Conservation (phyloP, 2,113 vertebrate genomes). For the Bostrychus sinensis region DNA sequence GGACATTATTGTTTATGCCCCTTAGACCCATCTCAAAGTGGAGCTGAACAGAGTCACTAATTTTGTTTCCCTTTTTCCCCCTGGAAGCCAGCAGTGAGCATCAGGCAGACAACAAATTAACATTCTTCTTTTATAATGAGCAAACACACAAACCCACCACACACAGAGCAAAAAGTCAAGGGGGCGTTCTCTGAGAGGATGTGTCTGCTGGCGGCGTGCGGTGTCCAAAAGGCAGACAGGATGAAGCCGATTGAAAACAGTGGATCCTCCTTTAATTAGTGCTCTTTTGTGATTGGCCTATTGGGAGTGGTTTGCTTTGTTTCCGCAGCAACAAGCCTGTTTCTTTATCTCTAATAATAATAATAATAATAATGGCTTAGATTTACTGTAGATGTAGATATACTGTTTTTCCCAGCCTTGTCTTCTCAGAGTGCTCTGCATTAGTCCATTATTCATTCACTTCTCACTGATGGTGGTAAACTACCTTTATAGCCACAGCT, state of each 20-base stretch:
- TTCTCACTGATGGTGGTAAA: no score
- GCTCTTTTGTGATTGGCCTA: slow-evolving; percentile 64
- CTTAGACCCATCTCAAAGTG: background rate
- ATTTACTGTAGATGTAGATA: no score
- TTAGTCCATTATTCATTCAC: no score
- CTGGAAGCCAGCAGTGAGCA: background rate
- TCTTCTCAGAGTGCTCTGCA: no score
- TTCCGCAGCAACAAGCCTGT: slow-evolving; percentile 62
- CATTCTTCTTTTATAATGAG: background rate
- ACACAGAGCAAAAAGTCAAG: background rate
- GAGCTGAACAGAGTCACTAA: background rate
- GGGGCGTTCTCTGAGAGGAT: background rate
- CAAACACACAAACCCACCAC: background rate
- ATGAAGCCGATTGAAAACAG: slow-evolving; percentile 48
- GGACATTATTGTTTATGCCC: no score
- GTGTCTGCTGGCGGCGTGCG: background rate
- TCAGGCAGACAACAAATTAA: slow-evolving; percentile 1
- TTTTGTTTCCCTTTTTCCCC: background rate
- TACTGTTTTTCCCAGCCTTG: no score
- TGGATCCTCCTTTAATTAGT: slow-evolving; percentile 60
- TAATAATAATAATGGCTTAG: no score
- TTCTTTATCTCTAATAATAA: slow-evolving; percentile 36
- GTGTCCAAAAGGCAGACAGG: slow-evolving; percentile 24
- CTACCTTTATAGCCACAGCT: no score
- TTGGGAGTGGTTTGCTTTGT: slow-evolving; percentile 59